Conservation (phyloP, 1,140 invertebrate species). For the Sitophilus oryzae region DNA sequence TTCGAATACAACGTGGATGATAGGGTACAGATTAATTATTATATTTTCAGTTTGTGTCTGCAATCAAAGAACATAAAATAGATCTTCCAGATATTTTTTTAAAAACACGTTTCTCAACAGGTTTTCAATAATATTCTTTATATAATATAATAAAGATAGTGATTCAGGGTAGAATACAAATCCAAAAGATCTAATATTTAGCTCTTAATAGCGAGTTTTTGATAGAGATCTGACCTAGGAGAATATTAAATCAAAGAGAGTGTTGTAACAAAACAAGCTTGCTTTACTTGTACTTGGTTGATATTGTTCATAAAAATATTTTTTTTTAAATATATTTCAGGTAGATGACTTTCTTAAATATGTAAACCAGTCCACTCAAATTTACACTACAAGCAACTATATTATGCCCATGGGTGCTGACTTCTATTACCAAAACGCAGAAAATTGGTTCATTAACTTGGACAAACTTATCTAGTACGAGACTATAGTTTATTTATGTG, state of each 20-base stretch:
- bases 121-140: not conserved
- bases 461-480: slow-evolving; percentile 66
- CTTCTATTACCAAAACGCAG: slow-evolving; percentile 51
- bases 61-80: not conserved
- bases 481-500: not conserved
- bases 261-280: too few species aligned
- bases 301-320: too few species aligned
- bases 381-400: slow-evolving; percentile 32
- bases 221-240: too few species aligned
- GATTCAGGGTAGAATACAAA: too few species aligned
- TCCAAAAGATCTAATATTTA: too few species aligned
- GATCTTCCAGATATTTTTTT: not conserved
- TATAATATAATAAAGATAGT: not conserved
- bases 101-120: not conserved
- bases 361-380: slow-evolving; percentile 3
- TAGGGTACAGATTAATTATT: slow-evolving; percentile 33
- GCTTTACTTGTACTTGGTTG: too few species aligned
- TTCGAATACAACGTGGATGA: slow-evolving; percentile 50
- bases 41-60: too few species aligned
- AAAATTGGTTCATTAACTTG: slow-evolving; percentile 60
- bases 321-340: slow-evolving; percentile 22
- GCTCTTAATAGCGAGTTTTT: too few species aligned
- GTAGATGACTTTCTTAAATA: slow-evolving; percentile 2
- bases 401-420: slow-evolving; percentile 39
- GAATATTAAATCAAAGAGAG: too few species aligned